phyloP scores from a whole-genome alignment of 2,888 invertebrate species.

The Nycteola revayana region DNA sequence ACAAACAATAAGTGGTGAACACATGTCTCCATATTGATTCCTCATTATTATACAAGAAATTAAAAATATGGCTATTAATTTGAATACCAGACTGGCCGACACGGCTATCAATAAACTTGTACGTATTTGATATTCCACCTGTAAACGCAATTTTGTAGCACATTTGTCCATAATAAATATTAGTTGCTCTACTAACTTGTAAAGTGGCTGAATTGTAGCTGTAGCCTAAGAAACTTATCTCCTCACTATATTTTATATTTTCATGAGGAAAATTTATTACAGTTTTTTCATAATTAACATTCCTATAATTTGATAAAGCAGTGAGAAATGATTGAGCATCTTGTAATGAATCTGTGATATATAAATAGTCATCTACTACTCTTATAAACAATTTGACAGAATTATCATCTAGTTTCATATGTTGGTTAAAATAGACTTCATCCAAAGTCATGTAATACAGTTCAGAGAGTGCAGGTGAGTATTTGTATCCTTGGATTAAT shows the following conservation, averaged over 20 bases:
- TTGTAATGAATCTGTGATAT: slow-evolving; percentile 62
- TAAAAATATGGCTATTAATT: slow-evolving; percentile 68
- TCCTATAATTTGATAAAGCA: slow-evolving; percentile 59
- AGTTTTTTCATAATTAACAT: slow-evolving; percentile 70
- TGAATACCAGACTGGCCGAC: slow-evolving; percentile 70
- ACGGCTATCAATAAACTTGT: slow-evolving; percentile 65
- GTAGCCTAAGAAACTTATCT: slow-evolving; percentile 67
- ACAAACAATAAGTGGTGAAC: slow-evolving; percentile 67
- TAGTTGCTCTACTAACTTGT: slow-evolving; percentile 61
- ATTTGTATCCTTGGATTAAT: slow-evolving; percentile 73
- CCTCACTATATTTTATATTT: slow-evolving; percentile 45
- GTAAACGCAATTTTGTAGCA: slow-evolving; percentile 73
- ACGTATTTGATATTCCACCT: slow-evolving; percentile 46
- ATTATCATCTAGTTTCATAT: slow-evolving; percentile 34
- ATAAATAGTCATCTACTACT: slow-evolving; percentile 76
- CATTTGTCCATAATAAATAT: slow-evolving; percentile 66
- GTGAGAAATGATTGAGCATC: slow-evolving; percentile 60
- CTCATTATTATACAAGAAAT: slow-evolving; percentile 61
- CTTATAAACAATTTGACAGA: slow-evolving; percentile 58
- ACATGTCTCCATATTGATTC: slow-evolving; percentile 63
- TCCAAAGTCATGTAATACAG: slow-evolving; percentile 69
- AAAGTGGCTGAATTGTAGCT: slow-evolving; percentile 60
- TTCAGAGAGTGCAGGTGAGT: slow-evolving; percentile 75
- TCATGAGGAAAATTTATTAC: slow-evolving; percentile 60
- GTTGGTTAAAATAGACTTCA: slow-evolving; percentile 51